phyloP scores from a whole-genome alignment of 2,888 invertebrate species.

The Eupithecia tripunctaria region DNA sequence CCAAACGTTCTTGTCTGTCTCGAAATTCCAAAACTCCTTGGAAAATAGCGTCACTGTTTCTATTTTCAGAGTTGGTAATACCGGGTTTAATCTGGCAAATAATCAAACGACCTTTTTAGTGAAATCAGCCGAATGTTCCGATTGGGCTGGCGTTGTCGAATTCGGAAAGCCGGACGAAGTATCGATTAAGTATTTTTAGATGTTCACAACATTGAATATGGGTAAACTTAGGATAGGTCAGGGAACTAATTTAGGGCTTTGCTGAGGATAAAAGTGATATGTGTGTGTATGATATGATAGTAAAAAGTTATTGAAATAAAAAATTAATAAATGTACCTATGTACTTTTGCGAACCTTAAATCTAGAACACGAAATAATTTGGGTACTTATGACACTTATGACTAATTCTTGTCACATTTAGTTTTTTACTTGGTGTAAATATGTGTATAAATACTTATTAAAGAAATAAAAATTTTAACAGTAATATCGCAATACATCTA shows the following conservation, averaged over 20 bases:
- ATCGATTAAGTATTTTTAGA: not conserved
- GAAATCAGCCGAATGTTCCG: slow-evolving; percentile 33
- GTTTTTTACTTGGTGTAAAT: too few relatives aligned
- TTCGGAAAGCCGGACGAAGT: slow-evolving; percentile 21
- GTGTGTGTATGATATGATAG: not conserved
- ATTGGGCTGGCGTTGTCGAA: slow-evolving; percentile 15
- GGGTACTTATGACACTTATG: too few relatives aligned
- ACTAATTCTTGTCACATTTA: too few relatives aligned
- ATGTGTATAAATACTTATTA: too few relatives aligned
- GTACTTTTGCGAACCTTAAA: not conserved
- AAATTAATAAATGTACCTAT: too few relatives aligned
- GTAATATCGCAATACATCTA: too few relatives aligned
- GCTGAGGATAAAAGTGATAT: not conserved
- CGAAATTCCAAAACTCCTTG: slow-evolving; percentile 24
- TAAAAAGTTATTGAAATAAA: not conserved
- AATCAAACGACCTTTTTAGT: slow-evolving; percentile 39
- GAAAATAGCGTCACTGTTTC: slow-evolving; percentile 25
- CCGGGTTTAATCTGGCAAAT: slow-evolving; percentile 40
- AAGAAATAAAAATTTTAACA: too few relatives aligned
- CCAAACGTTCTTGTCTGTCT: slow-evolving; percentile 6
- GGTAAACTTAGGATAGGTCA: not conserved
- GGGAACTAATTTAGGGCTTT: not conserved
- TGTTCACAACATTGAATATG: not conserved
- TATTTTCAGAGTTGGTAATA: slow-evolving; percentile 28
- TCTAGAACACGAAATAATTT: not conserved